These are phyloP conservation scores for Monoplex corrugatus DNA, from an alignment of 2,888 invertebrate genomes.

Conservation along the genomic window DNA sequence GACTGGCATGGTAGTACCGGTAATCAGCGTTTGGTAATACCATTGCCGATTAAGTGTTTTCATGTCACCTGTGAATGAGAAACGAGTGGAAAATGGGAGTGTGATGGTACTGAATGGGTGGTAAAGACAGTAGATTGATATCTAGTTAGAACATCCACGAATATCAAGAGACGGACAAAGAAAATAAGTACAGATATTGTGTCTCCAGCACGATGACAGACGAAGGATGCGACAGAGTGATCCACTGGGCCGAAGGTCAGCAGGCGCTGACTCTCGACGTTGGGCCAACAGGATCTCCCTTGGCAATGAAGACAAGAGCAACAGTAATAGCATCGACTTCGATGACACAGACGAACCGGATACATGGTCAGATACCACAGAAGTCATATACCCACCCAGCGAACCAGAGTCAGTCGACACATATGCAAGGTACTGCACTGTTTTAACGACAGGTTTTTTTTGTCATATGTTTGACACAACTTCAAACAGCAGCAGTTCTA, in stretches of 20 bases:
- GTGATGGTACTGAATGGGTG: no score
- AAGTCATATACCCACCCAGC: slow-evolving; percentile 74
- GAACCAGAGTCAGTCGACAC: slow-evolving; percentile 68
- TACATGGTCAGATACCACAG: slow-evolving; percentile 65
- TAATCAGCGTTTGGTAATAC: no score
- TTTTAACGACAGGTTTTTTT: no score
- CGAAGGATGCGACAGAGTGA: slow-evolving; percentile 40
- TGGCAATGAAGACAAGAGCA: slow-evolving; percentile 36
- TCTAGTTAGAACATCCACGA: no score
- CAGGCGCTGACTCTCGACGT: slow-evolving; percentile 34
- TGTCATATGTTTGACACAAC: no score
- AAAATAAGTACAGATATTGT: neutral
- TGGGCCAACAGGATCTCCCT: slow-evolving; percentile 51
- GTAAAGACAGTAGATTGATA: no score
- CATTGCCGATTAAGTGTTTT: no score
- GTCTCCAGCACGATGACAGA: slow-evolving; percentile 37
- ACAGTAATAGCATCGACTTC: slow-evolving; percentile 50
- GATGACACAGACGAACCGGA: slow-evolving; percentile 66
- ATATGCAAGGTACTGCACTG: slow-evolving; percentile 61
- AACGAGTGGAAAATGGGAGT: no score
- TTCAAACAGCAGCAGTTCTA: neutral
- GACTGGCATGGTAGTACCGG: no score
- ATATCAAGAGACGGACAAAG: no score
- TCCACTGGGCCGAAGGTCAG: slow-evolving; percentile 36
- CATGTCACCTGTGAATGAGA: no score